phyloP scores from a whole-genome alignment of 2,113 vertebrate species.

The Barnardius zonarius region DNA sequence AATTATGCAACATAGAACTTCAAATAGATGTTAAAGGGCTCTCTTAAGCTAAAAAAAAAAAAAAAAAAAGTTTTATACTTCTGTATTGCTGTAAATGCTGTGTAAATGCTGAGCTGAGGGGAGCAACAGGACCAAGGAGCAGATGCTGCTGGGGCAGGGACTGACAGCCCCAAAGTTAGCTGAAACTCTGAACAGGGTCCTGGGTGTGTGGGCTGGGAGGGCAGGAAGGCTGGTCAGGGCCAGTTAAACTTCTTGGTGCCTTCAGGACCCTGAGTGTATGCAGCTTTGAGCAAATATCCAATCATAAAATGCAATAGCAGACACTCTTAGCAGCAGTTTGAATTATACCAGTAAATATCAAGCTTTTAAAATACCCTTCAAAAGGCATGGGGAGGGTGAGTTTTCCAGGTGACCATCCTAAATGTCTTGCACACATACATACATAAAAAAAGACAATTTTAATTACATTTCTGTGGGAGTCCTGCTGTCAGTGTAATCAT shows the following conservation, averaged over 20 bases:
- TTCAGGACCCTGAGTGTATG: accelerated
- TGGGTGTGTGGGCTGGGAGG: neutral
- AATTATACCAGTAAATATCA: neutral
- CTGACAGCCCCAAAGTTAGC: neutral
- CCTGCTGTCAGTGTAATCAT: slow-evolving; percentile 7
- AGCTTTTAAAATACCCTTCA: neutral
- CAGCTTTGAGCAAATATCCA: neutral
- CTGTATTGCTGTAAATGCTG: neutral
- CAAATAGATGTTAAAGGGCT: neutral
- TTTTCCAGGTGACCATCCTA: neutral
- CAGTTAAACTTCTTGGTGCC: neutral
- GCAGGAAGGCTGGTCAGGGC: neutral
- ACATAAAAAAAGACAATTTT: neutral
- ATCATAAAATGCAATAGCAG: neutral
- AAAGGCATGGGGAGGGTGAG: neutral
- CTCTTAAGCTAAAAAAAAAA: neutral
- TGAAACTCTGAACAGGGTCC: neutral
- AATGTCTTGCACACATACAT: neutral
- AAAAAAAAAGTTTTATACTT: neutral
- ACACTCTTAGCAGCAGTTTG: neutral
- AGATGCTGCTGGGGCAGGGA: neutral
- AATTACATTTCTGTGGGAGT: slow-evolving; percentile 9
- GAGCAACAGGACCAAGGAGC: neutral
- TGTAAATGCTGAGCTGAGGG: neutral
- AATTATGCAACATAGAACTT: neutral